Evolutionary conservation across 2,888 invertebrate species (phyloP), one percentile per base, ranked within the genome.

Genomic region (Schizaphis graminum): DNA sequence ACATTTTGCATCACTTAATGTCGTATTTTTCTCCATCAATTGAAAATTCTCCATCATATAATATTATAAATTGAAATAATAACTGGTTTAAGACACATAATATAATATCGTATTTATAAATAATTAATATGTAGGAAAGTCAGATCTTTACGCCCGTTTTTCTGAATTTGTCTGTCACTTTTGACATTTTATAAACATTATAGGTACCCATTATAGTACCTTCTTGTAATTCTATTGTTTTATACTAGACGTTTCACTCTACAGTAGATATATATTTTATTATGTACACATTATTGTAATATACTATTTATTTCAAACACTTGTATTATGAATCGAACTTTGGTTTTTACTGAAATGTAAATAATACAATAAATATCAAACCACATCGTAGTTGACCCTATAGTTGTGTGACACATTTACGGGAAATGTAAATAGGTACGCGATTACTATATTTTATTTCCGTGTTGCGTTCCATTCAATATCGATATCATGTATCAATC

Each of bases 221-320:
- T 86, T 49, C 28, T 44, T 86, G 47, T 86, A 49, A 86, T 86
- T 86, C 86, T 86, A 86, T 86, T 86, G 86, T 86, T 47, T 41
- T 86, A 7, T 49, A 28, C 7, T 47, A 47, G 28, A 86, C 86
- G 28, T 28, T 86, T 86, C 86, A 86, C 28, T 86, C 16, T 49
- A n/a, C 11, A 26, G 85, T 86, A 86, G 13, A 49, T 86, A 86
- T 86, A 53, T 53, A 53, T 53, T 21, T 53, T 53, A 53, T 86
- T 77, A 24, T 77, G 35, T 77, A 35, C 77, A 8, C 21, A 86
- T 77, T 86, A 86, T 47, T 47, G 11, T 24, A 28, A 86, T 47
- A 49, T n/a, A 47, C 28, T 49, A 86, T 86, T 86, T 47, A 16
- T n/a, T 44, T 28, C 5, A 49, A 44, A 86, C 86, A 86, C 86